A percentile compares a stretch with the other conserved stretches of the same genome.
These are phyloP conservation scores for Zoanthus sociatus DNA, from an alignment of 92 coral and sea anemone species.

Conservation along the genomic window DNA sequence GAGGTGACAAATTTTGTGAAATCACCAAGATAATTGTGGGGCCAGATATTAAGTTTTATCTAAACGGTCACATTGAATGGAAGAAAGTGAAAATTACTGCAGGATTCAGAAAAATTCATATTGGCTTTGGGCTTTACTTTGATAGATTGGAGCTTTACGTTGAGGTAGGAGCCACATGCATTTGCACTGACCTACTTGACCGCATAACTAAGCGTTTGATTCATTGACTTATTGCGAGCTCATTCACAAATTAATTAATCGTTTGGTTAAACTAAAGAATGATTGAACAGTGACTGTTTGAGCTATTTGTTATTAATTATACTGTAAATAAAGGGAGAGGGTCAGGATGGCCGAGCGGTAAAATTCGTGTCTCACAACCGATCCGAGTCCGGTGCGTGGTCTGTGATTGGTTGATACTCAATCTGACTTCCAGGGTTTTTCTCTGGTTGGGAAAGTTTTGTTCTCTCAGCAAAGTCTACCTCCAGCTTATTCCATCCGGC, in stretches of 20 bases:
- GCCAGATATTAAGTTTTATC: conserved; percentile 80
- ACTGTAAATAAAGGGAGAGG: too few relatives aligned
- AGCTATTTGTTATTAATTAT: too few relatives aligned
- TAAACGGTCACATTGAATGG: conserved; percentile 85
- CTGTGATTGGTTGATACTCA: too few relatives aligned
- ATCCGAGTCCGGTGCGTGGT: too few relatives aligned
- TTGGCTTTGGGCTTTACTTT: conserved; percentile 86
- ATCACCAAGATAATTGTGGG: conserved; percentile 87
- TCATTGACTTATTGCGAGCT: too few relatives aligned
- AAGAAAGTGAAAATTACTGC: conserved; percentile 80
- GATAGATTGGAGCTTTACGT: conserved; percentile 85
- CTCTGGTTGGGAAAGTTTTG: too few relatives aligned
- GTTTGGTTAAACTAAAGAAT: not conserved
- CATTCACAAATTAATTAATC: not conserved
- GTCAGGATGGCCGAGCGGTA: too few relatives aligned
- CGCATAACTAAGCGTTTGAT: too few relatives aligned
- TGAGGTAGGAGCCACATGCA: conserved; percentile 62
- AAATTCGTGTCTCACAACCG: too few relatives aligned
- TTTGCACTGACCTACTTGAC: too few relatives aligned
- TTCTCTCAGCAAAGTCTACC: not conserved
- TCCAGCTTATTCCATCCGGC: too few relatives aligned
- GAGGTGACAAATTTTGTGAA: conserved; percentile 91
- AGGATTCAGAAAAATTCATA: conserved; percentile 77
- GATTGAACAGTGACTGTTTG: not conserved
- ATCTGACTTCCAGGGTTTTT: too few relatives aligned